Base-by-base conservation (phyloP, 2,888 invertebrate genomes). In the Meteorus cinctellus region DNA sequence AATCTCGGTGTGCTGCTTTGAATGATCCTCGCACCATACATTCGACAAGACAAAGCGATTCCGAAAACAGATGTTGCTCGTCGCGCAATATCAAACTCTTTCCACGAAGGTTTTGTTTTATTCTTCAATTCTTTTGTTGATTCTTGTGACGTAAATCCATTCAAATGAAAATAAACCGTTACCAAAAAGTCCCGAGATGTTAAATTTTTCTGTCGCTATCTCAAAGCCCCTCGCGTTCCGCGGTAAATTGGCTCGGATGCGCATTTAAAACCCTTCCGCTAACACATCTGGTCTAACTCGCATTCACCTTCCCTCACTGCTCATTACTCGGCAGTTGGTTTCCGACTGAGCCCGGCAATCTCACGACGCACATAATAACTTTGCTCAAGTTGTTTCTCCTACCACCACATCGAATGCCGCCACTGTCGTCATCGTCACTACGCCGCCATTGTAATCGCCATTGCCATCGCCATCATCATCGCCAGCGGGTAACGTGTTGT, bases 261-360 rank as follows among this genome's bases (percentile, higher is more conserved):
- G 85, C 89, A 88, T 88, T 84, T 88, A 89, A 87, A 86, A 86
- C 84, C 85, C 85, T 84, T 86, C 86, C 82, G 84, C 86, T 89
- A 89, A 86, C 86, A 87, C 89, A 89, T 89, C 86, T 83, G 87
- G 83, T 82, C 87, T 83, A 82, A 81, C 81, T 83, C 80, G 77
- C 87, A 80, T 84, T 85, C 83, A 88, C 88, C 87, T 84, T 88
- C 86, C 89, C 87, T 86, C 85, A 86, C 88, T 89, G 89, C 87
- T 87, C 86, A 85, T 86, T 86, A 89, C 86, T 88, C 88, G 87
- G 87, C 89, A 88, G 89, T 81, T 89, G 88, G 88, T 89, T 89
- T 87, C 89, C 89, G 88, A 89, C 89, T 89, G 87, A 87, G 78
- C 78, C 65, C 74, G 41, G 59, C 81, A 84, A 84, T 76, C 81